Conservation (phyloP, 2,797 vertebrate species). For the Typhlichthys eigenmanni region DNA sequence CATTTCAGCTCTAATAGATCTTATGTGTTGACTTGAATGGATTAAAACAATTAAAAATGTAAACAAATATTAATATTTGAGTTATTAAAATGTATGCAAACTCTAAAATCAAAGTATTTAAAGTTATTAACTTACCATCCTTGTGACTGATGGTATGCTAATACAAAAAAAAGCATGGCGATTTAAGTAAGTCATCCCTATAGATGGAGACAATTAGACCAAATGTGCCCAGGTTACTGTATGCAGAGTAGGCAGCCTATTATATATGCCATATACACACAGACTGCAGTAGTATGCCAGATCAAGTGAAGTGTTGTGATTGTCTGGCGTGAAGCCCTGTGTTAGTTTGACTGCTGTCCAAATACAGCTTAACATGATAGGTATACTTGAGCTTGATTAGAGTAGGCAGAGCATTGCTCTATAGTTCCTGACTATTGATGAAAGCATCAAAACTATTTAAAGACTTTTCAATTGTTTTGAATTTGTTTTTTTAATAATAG, state of each 20-base stretch:
- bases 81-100: neutral
- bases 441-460: slow-evolving; percentile 26
- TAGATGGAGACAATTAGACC: too few relatives aligned
- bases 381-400: slow-evolving; percentile 45
- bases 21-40: slow-evolving; percentile 75
- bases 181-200: too few relatives aligned
- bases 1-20: slow-evolving; percentile 59
- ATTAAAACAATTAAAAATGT: slow-evolving; percentile 67
- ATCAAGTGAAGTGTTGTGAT: too few relatives aligned
- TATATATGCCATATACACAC: too few relatives aligned
- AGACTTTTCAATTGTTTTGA: slow-evolving; percentile 8
- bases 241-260: too few relatives aligned
- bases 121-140: too few relatives aligned
- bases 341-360: slow-evolving; percentile 49
- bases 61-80: neutral
- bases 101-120: too few relatives aligned
- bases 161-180: too few relatives aligned
- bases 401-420: slow-evolving; percentile 39
- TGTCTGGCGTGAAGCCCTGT: slow-evolving; percentile 1
- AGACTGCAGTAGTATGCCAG: too few relatives aligned
- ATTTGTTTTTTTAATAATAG: slow-evolving; percentile 19
- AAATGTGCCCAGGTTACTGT: too few relatives aligned
- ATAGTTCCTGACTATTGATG: slow-evolving; percentile 32
- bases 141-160: too few relatives aligned
- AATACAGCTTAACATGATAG: slow-evolving; percentile 49